Base-by-base conservation (phyloP, 2,888 invertebrate genomes). In the Torymus texanus region DNA sequence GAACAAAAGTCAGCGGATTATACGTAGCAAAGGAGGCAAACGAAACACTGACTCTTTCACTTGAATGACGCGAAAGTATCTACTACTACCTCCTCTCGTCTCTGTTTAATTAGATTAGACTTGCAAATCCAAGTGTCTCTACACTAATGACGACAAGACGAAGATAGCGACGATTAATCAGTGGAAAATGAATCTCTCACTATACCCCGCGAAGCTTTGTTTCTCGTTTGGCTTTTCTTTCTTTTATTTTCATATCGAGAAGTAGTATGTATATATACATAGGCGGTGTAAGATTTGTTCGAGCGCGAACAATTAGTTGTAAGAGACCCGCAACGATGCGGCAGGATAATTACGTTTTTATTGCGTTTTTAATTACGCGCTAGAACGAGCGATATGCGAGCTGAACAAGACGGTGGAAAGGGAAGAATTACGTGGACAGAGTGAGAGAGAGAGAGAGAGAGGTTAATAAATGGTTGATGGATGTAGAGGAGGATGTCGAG, bases 31-130 rank as follows among this genome's bases (percentile, higher is more conserved):
- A 29, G 55, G 18, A 12, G n/a, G n/a, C 21, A 16, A 58, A 58
- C 14, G 58, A 58, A 16, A 16, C 29, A 29, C 29, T 29, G 58
- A 14, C 58, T 14, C 14, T 58, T 58, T 58, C 16, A 58, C 24
- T 18, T 13, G n/a, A 63, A 29, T n/a, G n/a, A 53, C 4, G 24
- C 16, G 2, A 14, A 29, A 18, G 16, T 51, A 62, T 41, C n/a
- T n/a, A n/a, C n/a, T n/a, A n/a, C n/a, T n/a, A n/a, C n/a, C n/a
- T n/a, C n/a, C n/a, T n/a, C n/a, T n/a, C n/a, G n/a, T n/a, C n/a
- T n/a, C n/a, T n/a, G n/a, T n/a, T 77, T 77, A 73, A 80, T 80
- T 73, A 70, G 77, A 80, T 80, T 77, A 77, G 77, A 80, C 77
- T 80, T 80, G 76, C 77, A 77, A 59, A 80, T 77, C 50, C 58